A percentile compares a stretch with the other conserved stretches of the same genome.
Conservation (phyloP, 2,113 vertebrate species). For the Alligator sinensis region DNA sequence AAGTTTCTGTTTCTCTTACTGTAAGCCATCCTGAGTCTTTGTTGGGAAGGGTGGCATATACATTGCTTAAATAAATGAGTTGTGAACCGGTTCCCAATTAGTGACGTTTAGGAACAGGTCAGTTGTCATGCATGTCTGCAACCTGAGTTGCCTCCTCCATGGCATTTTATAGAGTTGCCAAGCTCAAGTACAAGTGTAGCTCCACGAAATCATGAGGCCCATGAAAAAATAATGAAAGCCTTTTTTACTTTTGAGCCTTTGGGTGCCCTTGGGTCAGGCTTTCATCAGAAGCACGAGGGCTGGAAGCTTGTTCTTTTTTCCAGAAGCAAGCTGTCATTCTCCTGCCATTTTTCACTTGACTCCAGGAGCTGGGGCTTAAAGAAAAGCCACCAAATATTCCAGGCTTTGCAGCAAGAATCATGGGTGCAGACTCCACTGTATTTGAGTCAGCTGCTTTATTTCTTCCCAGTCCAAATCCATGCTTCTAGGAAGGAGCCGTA, state of each 20-base stretch:
- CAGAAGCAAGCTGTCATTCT: neutral
- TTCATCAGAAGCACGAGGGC: neutral
- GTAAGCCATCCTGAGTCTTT: no score
- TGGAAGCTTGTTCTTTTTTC: neutral
- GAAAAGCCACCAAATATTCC: neutral
- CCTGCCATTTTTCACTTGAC: neutral
- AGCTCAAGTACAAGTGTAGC: neutral
- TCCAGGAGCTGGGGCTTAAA: neutral
- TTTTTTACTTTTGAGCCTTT: neutral
- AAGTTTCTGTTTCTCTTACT: no score
- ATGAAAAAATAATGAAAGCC: neutral
- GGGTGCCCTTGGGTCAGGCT: neutral
- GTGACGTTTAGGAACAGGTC: no score
- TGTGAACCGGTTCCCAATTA: no score
- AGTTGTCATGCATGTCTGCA: no score
- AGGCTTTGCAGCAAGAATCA: neutral
- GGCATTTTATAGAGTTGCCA: neutral
- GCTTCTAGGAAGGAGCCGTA: neutral
- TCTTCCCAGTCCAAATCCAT: neutral
- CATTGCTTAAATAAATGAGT: no score
- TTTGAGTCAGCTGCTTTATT: neutral
- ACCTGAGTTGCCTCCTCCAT: neutral
- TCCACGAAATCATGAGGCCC: neutral
- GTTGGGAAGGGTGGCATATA: no score
- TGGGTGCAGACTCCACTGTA: neutral